A percentile compares a stretch with the other conserved stretches of the same genome.
phyloP scores from a whole-genome alignment of 2,888 invertebrate genomes.

The Lasioglossum zephyrum region DNA sequence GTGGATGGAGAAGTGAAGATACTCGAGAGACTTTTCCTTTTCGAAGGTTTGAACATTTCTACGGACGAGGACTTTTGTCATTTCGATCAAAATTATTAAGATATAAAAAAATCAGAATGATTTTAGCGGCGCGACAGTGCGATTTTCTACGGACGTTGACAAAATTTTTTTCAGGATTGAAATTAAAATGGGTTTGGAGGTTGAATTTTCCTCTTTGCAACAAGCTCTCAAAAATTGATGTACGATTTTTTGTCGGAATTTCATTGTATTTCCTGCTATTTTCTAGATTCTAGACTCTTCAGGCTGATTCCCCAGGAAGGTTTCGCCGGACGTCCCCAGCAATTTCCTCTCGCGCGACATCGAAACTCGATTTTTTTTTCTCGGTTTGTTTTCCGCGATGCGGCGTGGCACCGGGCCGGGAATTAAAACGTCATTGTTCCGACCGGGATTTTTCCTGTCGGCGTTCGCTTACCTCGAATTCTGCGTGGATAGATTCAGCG shows the following conservation, averaged over 20 bases:
- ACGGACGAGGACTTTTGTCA: too few species aligned
- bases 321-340: constrained; percentile 6
- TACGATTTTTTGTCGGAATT: neutral
- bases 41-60: too few species aligned
- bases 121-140: too few species aligned
- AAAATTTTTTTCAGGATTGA: neutral
- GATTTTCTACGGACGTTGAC: too few species aligned
- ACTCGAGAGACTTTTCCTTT: too few species aligned
- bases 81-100: too few species aligned
- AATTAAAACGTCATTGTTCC: constrained; percentile 12
- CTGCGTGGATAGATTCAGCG: constrained; percentile 31
- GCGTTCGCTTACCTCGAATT: constrained; percentile 33
- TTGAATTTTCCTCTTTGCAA: neutral
- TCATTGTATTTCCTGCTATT: neutral
- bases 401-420: neutral
- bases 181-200: neutral
- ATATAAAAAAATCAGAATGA: too few species aligned
- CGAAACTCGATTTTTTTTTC: neutral
- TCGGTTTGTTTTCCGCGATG: neutral
- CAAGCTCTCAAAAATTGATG: neutral
- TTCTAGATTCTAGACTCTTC: neutral
- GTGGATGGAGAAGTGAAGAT: neutral
- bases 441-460: neutral
- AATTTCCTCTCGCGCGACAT: constrained; percentile 13
- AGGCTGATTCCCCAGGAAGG: neutral